Base-by-base conservation (phyloP, 2,113 vertebrate genomes). In the Prunella himalayana region DNA sequence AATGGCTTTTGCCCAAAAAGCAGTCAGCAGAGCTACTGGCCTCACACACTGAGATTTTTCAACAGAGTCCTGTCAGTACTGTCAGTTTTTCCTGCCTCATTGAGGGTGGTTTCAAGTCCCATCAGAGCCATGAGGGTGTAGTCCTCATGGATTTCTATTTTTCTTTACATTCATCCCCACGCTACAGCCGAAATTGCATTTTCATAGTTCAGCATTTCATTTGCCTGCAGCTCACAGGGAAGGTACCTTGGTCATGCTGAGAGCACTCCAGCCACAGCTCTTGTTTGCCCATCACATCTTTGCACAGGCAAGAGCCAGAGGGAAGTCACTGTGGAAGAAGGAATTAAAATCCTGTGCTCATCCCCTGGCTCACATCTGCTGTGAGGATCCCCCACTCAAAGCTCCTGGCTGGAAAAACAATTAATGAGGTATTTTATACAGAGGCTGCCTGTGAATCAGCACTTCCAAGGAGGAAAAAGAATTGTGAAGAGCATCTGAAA, bases 41-140 rank as follows among this genome's bases (percentile, higher is more conserved):
- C 6, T 71, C 50, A 30, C 7, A 8, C 1, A 0, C 0, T 0
- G 6, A 69, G 20, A 31, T 73, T 86, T 47, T 79, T 75, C 2
- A 6, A 6, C 27, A 23, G 2, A 50, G 33, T 63, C 19, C 20
- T 24, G 1, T 65, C 50, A 50, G 31, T 61, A 20, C 17, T 54
- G 35, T 39, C 7, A 39, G 49, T 71, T 71, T 66, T 33, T 65
- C 18, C 37, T 86, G 49, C 10, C 7, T 12, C 5, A 0, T 0
- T 69, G 35, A 63, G 54, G 8, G 10, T 71, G 35, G 7, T 54
- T 61, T 81, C 27, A 54, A 44, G 39, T 90, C 39, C 28, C 37
- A 10, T 71, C 30, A 70, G 35, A 83, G 19, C 64, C 50, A 70
- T 0, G 4, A 83, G 18, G 23, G 13, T 57, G 20, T 20, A 33